Conservation (phyloP, 2,113 vertebrate species). For the Corynorhinus townsendii region DNA sequence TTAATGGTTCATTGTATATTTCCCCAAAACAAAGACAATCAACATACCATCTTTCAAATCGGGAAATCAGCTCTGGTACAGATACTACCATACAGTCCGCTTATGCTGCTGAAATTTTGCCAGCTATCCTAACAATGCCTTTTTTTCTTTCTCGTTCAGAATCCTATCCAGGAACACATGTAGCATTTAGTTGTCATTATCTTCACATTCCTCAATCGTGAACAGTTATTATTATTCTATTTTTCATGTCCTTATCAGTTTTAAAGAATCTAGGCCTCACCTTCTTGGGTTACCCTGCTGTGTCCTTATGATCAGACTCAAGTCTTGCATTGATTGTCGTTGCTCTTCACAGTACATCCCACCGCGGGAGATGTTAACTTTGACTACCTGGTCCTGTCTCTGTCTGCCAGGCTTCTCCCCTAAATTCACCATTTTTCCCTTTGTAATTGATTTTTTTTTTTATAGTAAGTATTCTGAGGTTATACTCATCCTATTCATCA, state of each 20-base stretch:
- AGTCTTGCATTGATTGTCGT: background rate
- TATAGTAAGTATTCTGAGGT: background rate
- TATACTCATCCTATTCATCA: background rate
- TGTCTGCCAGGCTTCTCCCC: background rate
- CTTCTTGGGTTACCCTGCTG: background rate
- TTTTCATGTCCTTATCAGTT: background rate
- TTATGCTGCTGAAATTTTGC: background rate
- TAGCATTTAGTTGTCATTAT: background rate
- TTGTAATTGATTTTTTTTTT: background rate
- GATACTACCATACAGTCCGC: accelerated
- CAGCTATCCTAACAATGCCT: background rate
- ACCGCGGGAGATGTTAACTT: background rate
- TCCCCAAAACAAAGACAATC: background rate
- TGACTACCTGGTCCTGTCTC: background rate
- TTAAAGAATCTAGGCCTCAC: background rate
- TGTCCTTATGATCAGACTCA: background rate
- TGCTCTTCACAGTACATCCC: background rate
- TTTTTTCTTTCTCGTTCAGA: background rate
- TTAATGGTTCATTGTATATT: background rate
- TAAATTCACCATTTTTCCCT: background rate
- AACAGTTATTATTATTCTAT: background rate
- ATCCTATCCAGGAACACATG: background rate
- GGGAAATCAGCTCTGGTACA: background rate
- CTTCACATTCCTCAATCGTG: background rate
- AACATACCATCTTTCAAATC: background rate